These are phyloP conservation scores for Ceratothoa steindachneri DNA, from an alignment of 2,888 invertebrate genomes.

Conservation along the genomic window DNA sequence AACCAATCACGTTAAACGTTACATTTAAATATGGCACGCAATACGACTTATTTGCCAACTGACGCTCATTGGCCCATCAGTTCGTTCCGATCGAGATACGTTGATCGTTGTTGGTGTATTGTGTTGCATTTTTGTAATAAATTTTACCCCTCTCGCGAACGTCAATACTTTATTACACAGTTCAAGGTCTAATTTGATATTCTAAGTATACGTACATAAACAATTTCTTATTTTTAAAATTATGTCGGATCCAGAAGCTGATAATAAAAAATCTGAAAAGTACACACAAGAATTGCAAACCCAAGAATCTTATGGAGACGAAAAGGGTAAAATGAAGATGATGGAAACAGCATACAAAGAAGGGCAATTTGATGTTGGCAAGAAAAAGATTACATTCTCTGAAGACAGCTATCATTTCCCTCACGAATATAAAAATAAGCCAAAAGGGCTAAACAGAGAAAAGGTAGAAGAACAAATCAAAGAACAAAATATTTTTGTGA, in stretches of 20 bases:
- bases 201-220: too few relatives aligned
- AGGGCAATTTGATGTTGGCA: too few relatives aligned
- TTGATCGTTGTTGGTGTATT: conserved; percentile 6
- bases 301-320: neutral
- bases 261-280: neutral
- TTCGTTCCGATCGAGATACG: conserved; percentile 7
- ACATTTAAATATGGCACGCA: conserved; percentile 15
- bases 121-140: neutral
- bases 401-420: too few relatives aligned
- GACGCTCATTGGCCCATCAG: conserved; percentile 13
- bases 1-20: conserved; percentile 16
- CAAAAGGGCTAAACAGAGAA: too few relatives aligned
- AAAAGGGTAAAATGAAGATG: too few relatives aligned
- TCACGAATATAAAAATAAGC: too few relatives aligned
- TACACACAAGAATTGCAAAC: neutral
- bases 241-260: neutral
- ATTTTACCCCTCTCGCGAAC: neutral
- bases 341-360: too few relatives aligned
- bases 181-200: too few relatives aligned
- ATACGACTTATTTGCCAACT: conserved; percentile 13
- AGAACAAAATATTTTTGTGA: too few relatives aligned
- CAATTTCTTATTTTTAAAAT: neutral
- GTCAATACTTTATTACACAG: neutral
- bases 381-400: too few relatives aligned
- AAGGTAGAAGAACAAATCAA: too few relatives aligned